Base-by-base conservation (phyloP, 2,888 invertebrate species). In the Stegophylla sp. region DNA sequence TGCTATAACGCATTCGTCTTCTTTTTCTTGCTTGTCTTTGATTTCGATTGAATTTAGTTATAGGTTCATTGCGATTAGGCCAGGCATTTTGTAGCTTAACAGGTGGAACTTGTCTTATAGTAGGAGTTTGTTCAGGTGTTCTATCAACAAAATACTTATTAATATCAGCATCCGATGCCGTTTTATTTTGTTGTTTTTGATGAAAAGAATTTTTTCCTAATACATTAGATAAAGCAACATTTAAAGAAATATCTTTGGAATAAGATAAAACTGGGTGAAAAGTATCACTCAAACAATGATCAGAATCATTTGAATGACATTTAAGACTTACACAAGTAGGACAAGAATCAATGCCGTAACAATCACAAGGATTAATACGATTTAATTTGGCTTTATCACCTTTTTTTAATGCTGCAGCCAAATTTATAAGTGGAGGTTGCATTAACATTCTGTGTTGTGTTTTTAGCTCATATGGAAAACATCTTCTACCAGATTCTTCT, bases 381-480 rank as follows among this genome's bases (percentile, higher is more conserved):
- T 79, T 79, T 59, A 79, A 79, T 79, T 79, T 79, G 10, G 79
- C 79, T 61, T 79, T 79, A 23, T 79, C 79, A 41, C 79, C 79
- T 26, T 79, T 71, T 79, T 71, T 79, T 43, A 67, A 71, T 17
- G 79, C 79, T 9, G 79, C 79, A 59, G 79, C 79, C 13, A 79
- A 71, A 41, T 79, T 71, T 48, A 79, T 79, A 10, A 79, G 59
- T 48, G 79, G 69, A 34, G 79, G 69, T 51, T 79, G 79, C 34
- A 59, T 79, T 61, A 79, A 69, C 79, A 79, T 79, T 26, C 79
- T 71, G 51, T 61, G 79, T 41, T 61, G 79, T 28, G 67, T 79
- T 79, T 79, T 79, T 34, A 59, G 48, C 61, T 79, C 79, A 61
- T 79, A 79, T 17, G 69, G 69, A 71, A 53, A 66, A 71, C 67